Evolutionary conservation across 1,140 invertebrate species (phyloP), one percentile per base, ranked within the genome.

Genomic region (Drosophila pseudoobscura): DNA sequence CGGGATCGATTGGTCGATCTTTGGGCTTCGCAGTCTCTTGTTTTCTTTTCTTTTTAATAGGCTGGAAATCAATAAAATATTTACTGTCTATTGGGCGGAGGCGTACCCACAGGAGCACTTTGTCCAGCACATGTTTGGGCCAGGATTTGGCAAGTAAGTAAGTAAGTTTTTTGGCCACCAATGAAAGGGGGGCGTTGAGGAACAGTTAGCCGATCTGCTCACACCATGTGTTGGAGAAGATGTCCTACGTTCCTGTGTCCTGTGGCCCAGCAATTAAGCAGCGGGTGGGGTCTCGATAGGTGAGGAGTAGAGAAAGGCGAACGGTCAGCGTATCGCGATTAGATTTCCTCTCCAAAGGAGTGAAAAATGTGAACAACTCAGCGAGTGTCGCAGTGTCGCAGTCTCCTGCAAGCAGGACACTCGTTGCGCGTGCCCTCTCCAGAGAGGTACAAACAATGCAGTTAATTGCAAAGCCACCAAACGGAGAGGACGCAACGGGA

Each of bases 381-480:
- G 80, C 63, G 51, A 83, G 75, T 63, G 79, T 54, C 75, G 64
- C 80, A 58, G 53, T 15, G 22, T 44, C 45, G 52, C 66, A 46
- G 49, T 47, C 55, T 64, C 58, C 65, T 62, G 44, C 22, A 7
- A 20, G 58, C 20, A 54, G 75, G 72, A 71, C 44, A 71, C 53
- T 79, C 59, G 56, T 58, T 75, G 72, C 63, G 68, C 77, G 61
- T 58, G 58, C 64, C 54, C 62, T 44, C 13, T 49, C 11, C 22
- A 13, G 29, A 13, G 43, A 13, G 0, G 6, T 49, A 78, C 75
- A 72, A 83, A 80, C 82, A 70, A 76, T 76, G 75, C 83, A 87
- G 83, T 87, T 87, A 87, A 87, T 87, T 87, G 83, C 82, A 87
- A 87, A 87, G 84, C 83, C 83, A 87, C 83, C 84, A 87, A 76